Evolutionary conservation across 2,888 invertebrate genomes (phyloP), one percentile per base, ranked within the genome.

Genomic region (Apotomis turbidana): DNA sequence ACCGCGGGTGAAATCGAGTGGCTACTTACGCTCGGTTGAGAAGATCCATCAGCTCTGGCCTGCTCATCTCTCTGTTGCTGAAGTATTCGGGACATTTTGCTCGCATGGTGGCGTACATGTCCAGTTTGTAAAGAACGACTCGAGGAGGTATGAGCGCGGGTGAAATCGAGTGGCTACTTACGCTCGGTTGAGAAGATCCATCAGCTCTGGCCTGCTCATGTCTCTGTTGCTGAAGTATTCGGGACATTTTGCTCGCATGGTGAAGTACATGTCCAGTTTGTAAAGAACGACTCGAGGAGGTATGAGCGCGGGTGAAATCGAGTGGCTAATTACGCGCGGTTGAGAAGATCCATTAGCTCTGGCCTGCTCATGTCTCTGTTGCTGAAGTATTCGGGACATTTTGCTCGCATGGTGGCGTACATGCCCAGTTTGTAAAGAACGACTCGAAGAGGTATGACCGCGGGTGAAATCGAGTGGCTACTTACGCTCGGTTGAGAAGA

Each of bases 401-500:
- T 3, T 10, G 41, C n/a, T 12, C 38, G 13, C 38, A 9, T 60
- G 12, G n/a, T 8, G 13, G 38, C 1, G n/a, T 10, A n/a, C n/a
- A 52, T 52, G 4, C 3, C n/a, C n/a, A 52, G n/a, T 4, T n/a
- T 52, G 52, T n/a, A 4, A 44, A 27, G 27, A 27, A 27, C 27
- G 27, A 27, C 27, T 27, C 2, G 27, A 27, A 2, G 1, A 27
- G 27, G 27, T 27, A 27, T 27, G 27, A 27, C 2, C 27, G 27
- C 27, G 27, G 27, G 27, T 27, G 27, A 27, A 27, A 27, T 27
- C 27, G 2, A 2, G 27, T 27, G 27, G 27, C 27, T 27, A 82
- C 89, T 95, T 94, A 97, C 97, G 96, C 94, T 82, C 95, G 90
- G 69, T 94, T 94, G 3, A 77, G 76, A 70, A 95, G 82, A 41